Evolutionary conservation across 2,888 invertebrate genomes (phyloP), one percentile per base, ranked within the genome.

Genomic region (Diadromus collaris): DNA sequence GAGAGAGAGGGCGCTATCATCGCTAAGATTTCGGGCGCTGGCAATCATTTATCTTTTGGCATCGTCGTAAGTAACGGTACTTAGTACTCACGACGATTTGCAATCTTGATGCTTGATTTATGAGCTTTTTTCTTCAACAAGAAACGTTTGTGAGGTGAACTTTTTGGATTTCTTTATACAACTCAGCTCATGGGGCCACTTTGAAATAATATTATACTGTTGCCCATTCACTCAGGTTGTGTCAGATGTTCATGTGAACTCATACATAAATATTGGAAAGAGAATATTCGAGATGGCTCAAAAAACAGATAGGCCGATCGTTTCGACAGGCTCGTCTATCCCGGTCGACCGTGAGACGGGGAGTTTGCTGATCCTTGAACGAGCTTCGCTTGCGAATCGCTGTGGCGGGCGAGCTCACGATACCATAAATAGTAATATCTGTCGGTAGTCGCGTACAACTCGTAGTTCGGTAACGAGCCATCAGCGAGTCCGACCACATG

Each of bases 361-460:
- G 72, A 32, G 54, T 56, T 65, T 48, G 61, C 58, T 77, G 77
- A 80, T 77, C 65, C 74, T 38, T 16, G 27, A n/a, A 56, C 27
- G 29, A 56, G 56, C 29, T 56, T 56, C 29, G 56, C 29, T 56
- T 29, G 56, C 27, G 56, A 29, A 56, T 56, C 10, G 38, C 70
- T 71, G 56, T 74, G 74, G 60, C 34, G 21, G 54, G 32, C 63
- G 68, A 72, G 75, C 51, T 72, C 83, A 71, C 51, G 61, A 21
- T 77, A 77, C 86, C 89, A 87, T 90, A 90, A 90, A 90, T 88
- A 89, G 87, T 85, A 88, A 89, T 90, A 90, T 89, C 89, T 88
- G 89, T 89, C 89, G 88, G 88, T 86, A 86, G 88, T 89, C 87
- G 86, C 85, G 84, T 84, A 84, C 85, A 85, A 85, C 83, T 85